Base-by-base conservation (phyloP, 2,888 invertebrate species). In the Dromius quadrimaculatus region DNA sequence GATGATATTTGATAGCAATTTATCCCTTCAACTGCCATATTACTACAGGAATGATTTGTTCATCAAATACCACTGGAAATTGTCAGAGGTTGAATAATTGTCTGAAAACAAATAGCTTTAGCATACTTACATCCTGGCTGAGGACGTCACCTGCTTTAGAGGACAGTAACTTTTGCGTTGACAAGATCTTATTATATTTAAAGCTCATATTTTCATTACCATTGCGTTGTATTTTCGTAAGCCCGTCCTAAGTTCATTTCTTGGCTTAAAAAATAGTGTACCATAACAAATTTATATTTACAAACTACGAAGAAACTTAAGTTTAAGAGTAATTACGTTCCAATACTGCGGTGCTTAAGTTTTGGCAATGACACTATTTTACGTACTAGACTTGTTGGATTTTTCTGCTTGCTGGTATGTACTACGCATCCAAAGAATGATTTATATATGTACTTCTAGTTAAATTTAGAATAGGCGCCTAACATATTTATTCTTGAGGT, bases 331-430 rank as follows among this genome's bases (percentile, higher is more conserved):
- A 41, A 41, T 17, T 6, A 41, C 15, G 11, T 41, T 41, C 11
- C 41, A 41, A 23, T 28, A 15, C 50, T 54, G 15, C 28, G 23
- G 13, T 23, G 15, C 19, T 17, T 54, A 11, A 17, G 9, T 15
- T 54, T 54, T 54, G 50, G 50, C 50, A 54, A 54, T 54, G 50
- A 54, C 41, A 54, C 15, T 28, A 15, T 54, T 54, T 23, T 28
- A 54, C 28, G 50, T 28, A 23, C 50, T 15, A 28, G n/a, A n/a
- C n/a, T n/a, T n/a, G n/a, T n/a, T n/a, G n/a, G n/a, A n/a, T n/a
- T n/a, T n/a, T n/a, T n/a, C n/a, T n/a, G n/a, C n/a, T n/a, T n/a
- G n/a, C n/a, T n/a, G n/a, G n/a, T n/a, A n/a, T n/a, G n/a, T n/a
- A n/a, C n/a, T n/a, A n/a, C n/a, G n/a, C n/a, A n/a, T n/a, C n/a